Evolutionary conservation across 2,797 vertebrate genomes (phyloP).

Genomic region (Bradypus variegatus): DNA sequence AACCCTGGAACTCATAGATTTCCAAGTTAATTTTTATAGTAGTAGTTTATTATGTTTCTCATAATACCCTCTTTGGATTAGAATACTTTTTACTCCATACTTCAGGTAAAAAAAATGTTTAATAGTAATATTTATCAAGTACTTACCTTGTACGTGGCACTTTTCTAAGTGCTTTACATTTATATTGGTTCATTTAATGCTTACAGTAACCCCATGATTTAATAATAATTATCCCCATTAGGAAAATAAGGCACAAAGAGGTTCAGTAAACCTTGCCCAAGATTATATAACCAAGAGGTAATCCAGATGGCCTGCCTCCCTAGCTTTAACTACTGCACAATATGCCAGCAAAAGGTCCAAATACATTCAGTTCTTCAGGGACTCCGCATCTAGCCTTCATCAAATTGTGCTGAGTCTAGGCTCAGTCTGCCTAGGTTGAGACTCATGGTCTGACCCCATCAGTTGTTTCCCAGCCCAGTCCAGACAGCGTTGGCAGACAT

Average conservation of each 20-base stretch:
- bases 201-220: background rate
- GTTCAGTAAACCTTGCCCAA: background rate
- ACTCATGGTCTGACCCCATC: background rate
- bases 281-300: background rate
- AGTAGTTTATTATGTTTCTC: conserved; percentile 11
- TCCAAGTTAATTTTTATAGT: background rate
- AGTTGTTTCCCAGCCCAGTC: background rate
- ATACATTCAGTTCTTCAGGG: background rate
- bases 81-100: background rate
- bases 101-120: conserved; percentile 15
- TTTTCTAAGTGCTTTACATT: conserved; percentile 30
- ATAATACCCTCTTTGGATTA: background rate
- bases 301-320: background rate
- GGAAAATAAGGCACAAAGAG: conserved; percentile 6
- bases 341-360: background rate
- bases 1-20: background rate
- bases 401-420: background rate
- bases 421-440: background rate
- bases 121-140: conserved; percentile 1
- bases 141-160: background rate
- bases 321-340: background rate
- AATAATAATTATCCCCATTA: background rate
- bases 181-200: background rate
- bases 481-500: background rate
- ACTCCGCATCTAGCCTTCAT: background rate